phyloP scores from a whole-genome alignment of 2,888 invertebrate genomes.

The Caenorhabditis japonica region DNA sequence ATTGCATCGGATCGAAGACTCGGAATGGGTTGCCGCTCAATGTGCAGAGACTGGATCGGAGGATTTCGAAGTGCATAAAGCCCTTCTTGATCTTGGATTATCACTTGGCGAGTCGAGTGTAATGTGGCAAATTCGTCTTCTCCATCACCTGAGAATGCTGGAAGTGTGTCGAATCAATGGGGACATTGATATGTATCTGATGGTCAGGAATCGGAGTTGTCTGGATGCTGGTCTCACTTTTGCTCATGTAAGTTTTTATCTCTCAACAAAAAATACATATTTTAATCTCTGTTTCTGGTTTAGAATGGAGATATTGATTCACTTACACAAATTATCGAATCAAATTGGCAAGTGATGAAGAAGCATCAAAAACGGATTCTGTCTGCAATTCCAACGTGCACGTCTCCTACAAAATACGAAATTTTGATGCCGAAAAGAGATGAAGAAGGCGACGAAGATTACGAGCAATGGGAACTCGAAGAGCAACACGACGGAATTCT shows the following conservation, averaged over 20 bases:
- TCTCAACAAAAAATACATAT: neutral
- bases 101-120: conserved; percentile 36
- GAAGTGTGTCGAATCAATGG: conserved; percentile 43
- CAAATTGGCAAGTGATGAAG: conserved; percentile 30
- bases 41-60: conserved; percentile 43
- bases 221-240: conserved; percentile 54
- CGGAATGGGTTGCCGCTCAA: conserved; percentile 58
- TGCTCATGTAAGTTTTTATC: conserved; percentile 51
- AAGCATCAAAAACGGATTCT: conserved; percentile 40
- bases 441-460: conserved; percentile 8
- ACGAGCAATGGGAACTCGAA: conserved; percentile 43
- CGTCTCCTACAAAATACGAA: conserved; percentile 42
- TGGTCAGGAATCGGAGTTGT: conserved; percentile 47
- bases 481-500: conserved; percentile 10
- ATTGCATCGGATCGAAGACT: conserved; percentile 52
- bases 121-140: conserved; percentile 35
- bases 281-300: conserved; percentile 5
- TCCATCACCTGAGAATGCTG: conserved; percentile 52
- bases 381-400: conserved; percentile 45
- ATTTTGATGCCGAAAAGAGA: conserved; percentile 33
- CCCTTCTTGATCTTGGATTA: conserved; percentile 47
- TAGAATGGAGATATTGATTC: conserved; percentile 51
- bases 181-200: conserved; percentile 55
- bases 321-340: conserved; percentile 35
- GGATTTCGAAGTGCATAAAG: conserved; percentile 49